Base-by-base conservation (phyloP, 2,113 vertebrate genomes). In the Tiliqua scincoides region DNA sequence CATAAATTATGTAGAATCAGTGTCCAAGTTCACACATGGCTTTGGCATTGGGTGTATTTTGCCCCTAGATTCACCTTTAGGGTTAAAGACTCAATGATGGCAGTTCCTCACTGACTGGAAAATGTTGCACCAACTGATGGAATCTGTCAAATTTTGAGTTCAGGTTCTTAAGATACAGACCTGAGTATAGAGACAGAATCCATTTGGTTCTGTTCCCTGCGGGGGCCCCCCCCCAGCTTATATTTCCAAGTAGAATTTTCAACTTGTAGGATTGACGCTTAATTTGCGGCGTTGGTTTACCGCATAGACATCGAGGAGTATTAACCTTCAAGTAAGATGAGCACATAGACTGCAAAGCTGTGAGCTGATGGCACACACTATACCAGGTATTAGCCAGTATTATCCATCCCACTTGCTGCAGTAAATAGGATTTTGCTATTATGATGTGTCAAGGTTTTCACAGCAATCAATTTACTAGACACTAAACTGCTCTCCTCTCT, bases 341-440 rank as follows among this genome's bases (percentile, higher is more conserved):
- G 96, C 95, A 86, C 89, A 78, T 6, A 30, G 93, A 95, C 86
- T 90, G 93, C 92, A 96, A 95, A 96, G 94, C 96, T 95, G 54
- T 79, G 94, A 95, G 95, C 91, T 89, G 93, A 93, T 94, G 95
- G 95, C 95, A 92, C 87, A 88, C 85, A 72, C 95, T 94, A 85
- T 93, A 88, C 92, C 93, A 94, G 94, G 96, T 97, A 96, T 97
- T 97, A 97, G 97, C 97, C 96, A 94, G 96, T 91, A 97, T 97
- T 97, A 97, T 96, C 95, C 95, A 79, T 95, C 95, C 95, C 91
- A 92, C 95, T 95, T 95, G 95, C 95, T 94, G 84, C 95, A 96
- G 95, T 96, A 97, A 97, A 97, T 97, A 97, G 97, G 97, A 97
- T 97, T 97, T 96, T 70, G 86, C 94, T 96, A 96, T 97, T 97